These are phyloP conservation scores for Castor canadensis DNA, from an alignment of 2,113 vertebrate genomes.

Conservation along the genomic window DNA sequence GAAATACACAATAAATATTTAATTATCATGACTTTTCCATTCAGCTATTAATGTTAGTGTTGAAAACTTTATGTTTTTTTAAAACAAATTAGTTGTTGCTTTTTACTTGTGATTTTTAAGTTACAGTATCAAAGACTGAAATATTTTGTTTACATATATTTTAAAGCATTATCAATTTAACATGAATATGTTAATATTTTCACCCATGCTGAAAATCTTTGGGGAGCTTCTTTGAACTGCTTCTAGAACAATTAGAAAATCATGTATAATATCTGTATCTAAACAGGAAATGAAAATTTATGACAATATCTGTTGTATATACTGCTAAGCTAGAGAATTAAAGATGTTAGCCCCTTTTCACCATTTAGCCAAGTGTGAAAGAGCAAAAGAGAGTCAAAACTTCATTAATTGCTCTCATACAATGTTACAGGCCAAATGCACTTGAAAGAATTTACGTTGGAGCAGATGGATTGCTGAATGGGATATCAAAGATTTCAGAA, in stretches of 20 bases:
- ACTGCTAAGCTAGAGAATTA: conserved; percentile 75
- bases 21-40: not conserved
- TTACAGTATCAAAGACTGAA: not conserved
- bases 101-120: not conserved
- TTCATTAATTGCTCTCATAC: conserved; percentile 82
- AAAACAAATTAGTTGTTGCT: not conserved
- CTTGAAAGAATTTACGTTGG: conserved; percentile 78
- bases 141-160: not conserved
- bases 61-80: not conserved
- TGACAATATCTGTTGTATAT: conserved; percentile 75
- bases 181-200: not conserved
- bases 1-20: conserved; percentile 16
- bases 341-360: conserved; percentile 80
- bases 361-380: conserved; percentile 75
- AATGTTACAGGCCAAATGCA: conserved; percentile 82
- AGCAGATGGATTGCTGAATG: conserved; percentile 85
- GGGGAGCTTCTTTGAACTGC: conserved; percentile 43
- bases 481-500: conserved; percentile 78
- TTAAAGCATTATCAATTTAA: not conserved
- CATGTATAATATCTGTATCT: conserved; percentile 37
- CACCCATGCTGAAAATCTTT: not conserved
- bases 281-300: conserved; percentile 71
- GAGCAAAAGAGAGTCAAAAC: conserved; percentile 78
- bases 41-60: not conserved
- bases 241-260: conserved; percentile 60